A percentile compares a stretch with the other conserved stretches of the same genome.
Evolutionary conservation across 2,113 vertebrate species (phyloP).

Genomic region (Ameiurus melas): DNA sequence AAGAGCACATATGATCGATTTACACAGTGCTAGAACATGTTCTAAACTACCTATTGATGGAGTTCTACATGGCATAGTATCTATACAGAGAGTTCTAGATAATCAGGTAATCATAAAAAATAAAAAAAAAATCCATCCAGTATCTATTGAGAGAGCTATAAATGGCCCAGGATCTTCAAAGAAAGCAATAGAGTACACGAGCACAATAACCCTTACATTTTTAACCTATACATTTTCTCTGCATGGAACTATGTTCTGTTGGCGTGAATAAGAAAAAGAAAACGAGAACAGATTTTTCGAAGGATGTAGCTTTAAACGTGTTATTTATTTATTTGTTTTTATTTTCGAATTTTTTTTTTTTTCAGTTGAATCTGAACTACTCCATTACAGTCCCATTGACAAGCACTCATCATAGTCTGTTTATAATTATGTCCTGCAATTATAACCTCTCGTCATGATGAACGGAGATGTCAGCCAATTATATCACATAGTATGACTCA

Average conservation of each 20-base stretch:
- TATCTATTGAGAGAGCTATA: not conserved
- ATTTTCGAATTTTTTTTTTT: not conserved
- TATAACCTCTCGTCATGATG: slow-evolving; percentile 41
- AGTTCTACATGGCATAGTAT: not conserved
- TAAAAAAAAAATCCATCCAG: not conserved
- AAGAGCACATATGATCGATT: not conserved
- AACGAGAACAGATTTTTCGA: not conserved
- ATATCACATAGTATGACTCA: slow-evolving; percentile 26
- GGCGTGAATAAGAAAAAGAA: not conserved
- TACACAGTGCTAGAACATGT: not conserved
- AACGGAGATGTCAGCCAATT: slow-evolving; percentile 35
- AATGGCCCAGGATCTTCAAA: not conserved
- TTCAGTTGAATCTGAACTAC: slow-evolving; percentile 20
- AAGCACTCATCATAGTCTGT: slow-evolving; percentile 43
- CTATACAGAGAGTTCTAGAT: not conserved
- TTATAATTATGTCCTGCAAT: slow-evolving; percentile 36
- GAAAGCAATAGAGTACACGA: not conserved
- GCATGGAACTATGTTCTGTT: not conserved
- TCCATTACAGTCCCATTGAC: slow-evolving; percentile 11
- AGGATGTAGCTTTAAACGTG: not conserved
- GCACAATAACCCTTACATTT: not conserved
- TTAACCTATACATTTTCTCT: not conserved
- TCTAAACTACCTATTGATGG: not conserved
- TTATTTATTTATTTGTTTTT: not conserved
- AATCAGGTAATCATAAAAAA: not conserved